phyloP scores from a whole-genome alignment of 2,113 vertebrate genomes.

The Tichodroma muraria region DNA sequence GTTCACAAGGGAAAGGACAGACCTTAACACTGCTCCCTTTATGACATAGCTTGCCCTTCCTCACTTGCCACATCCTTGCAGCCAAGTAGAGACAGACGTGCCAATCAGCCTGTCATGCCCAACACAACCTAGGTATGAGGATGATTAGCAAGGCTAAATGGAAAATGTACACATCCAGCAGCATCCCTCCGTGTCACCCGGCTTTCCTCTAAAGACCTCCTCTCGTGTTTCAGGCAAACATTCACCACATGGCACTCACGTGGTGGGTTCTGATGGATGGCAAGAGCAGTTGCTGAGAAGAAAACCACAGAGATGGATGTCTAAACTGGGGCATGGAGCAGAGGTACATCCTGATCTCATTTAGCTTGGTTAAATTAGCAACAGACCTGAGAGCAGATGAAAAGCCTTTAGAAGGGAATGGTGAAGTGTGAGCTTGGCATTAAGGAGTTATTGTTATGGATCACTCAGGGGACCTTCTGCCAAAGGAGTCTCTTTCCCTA shows the following conservation, averaged over 20 bases:
- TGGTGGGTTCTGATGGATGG: slow-evolving; percentile 46
- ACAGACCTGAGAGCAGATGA: not conserved
- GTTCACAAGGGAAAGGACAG: not conserved
- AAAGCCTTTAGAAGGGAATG: slow-evolving; percentile 28
- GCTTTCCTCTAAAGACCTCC: slow-evolving; percentile 7
- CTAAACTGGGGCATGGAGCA: slow-evolving; percentile 34
- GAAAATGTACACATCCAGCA: not conserved
- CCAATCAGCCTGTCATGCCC: not conserved
- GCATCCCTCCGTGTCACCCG: slow-evolving; percentile 10
- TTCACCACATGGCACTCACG: slow-evolving; percentile 47
- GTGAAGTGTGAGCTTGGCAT: not conserved
- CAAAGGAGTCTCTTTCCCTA: not conserved
- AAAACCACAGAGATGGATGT: slow-evolving; percentile 7
- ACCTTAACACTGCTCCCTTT: not conserved
- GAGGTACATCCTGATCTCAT: slow-evolving; percentile 9
- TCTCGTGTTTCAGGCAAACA: slow-evolving; percentile 43
- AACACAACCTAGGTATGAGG: not conserved
- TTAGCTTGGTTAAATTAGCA: slow-evolving; percentile 35
- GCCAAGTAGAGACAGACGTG: not conserved
- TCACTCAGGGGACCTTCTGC: not conserved
- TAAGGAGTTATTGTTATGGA: not conserved
- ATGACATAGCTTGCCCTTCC: not conserved
- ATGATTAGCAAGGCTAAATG: not conserved
- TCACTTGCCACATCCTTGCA: not conserved
- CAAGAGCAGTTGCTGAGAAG: slow-evolving; percentile 56